Percentiles rank a stretch among this genome's conserved stretches.
phyloP scores from a whole-genome alignment of 2,113 vertebrate species.

The Budorcas taxicolor region DNA sequence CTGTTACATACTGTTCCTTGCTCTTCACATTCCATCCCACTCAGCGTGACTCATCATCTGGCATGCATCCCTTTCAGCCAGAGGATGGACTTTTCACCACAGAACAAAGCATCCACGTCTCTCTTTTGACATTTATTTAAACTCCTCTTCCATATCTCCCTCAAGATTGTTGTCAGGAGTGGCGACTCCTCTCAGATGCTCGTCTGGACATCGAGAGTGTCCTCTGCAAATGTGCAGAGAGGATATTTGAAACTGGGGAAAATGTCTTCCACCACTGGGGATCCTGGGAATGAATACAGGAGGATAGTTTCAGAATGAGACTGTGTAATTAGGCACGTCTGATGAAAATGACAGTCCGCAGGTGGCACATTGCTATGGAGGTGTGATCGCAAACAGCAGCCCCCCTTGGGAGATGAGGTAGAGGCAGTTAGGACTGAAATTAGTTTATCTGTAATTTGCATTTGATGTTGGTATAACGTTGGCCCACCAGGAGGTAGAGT shows the following conservation, averaged over 20 bases:
- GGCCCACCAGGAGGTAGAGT: conserved; percentile 41
- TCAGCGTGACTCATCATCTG: conserved; percentile 3
- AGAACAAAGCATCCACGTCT: neutral
- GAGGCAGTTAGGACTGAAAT: conserved; percentile 51
- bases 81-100: conserved; percentile 1
- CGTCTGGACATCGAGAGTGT: neutral
- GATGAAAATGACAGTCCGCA: conserved; percentile 46
- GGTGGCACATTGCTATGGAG: conserved; percentile 27
- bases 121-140: neutral
- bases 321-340: conserved; percentile 29
- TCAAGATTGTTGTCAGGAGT: neutral
- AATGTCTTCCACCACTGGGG: neutral
- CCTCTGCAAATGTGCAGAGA: neutral
- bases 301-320: neutral
- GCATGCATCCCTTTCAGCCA: neutral
- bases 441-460: conserved; percentile 64
- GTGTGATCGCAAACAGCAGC: conserved; percentile 27
- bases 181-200: neutral
- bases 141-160: neutral
- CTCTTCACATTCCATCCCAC: neutral
- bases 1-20: neutral
- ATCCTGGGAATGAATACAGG: neutral
- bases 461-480: conserved; percentile 28
- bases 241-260: conserved; percentile 8
- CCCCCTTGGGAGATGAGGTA: conserved; percentile 21